phyloP scores from a whole-genome alignment of 2,113 vertebrate genomes.

The Gambusia affinis region DNA sequence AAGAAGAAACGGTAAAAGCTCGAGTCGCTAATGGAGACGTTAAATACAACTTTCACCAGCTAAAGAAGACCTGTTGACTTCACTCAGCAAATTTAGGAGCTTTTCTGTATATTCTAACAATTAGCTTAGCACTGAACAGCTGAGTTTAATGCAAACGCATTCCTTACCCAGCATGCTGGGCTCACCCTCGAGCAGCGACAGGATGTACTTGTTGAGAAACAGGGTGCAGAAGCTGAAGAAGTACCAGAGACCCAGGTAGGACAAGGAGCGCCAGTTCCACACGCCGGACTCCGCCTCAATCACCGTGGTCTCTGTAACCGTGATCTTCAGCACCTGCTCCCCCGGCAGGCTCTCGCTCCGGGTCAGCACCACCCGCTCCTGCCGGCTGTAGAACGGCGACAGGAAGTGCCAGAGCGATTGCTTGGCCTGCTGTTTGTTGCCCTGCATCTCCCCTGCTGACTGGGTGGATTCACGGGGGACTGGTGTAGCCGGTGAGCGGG shows the following conservation, averaged over 20 bases:
- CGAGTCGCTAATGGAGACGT: neutral
- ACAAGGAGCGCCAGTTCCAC: slow-evolving; percentile 85
- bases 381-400: slow-evolving; percentile 74
- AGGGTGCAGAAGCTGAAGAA: slow-evolving; percentile 98
- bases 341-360: slow-evolving; percentile 83
- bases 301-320: slow-evolving; percentile 91
- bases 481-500: neutral
- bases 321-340: slow-evolving; percentile 90
- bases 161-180: slow-evolving; percentile 92
- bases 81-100: too few relatives aligned
- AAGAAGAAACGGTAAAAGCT: neutral
- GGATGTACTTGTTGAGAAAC: slow-evolving; percentile 97
- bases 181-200: slow-evolving; percentile 92
- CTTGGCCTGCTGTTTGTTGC: slow-evolving; percentile 56
- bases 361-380: slow-evolving; percentile 84
- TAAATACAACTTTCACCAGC: neutral
- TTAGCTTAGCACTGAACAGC: too few relatives aligned
- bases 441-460: slow-evolving; percentile 45
- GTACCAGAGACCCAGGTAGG: slow-evolving; percentile 90
- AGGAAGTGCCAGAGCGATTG: slow-evolving; percentile 67
- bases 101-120: neutral
- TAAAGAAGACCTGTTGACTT: too few relatives aligned
- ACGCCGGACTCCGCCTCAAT: slow-evolving; percentile 91
- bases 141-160: neutral
- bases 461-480: neutral